A percentile compares a stretch with the other conserved stretches of the same genome.
phyloP scores from a whole-genome alignment of 2,797 vertebrate genomes.

The Darevskia nairensis region DNA sequence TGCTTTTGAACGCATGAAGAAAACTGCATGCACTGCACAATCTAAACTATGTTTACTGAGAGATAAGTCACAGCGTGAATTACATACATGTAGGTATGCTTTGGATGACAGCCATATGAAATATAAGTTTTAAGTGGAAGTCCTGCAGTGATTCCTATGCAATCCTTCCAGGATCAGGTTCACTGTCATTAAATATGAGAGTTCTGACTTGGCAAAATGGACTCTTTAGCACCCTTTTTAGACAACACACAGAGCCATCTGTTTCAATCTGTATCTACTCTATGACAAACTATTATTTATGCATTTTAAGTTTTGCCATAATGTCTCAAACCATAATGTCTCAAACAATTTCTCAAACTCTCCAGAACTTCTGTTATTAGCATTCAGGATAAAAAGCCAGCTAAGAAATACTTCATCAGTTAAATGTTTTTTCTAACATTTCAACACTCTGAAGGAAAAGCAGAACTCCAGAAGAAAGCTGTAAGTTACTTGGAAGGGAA shows the following conservation, averaged over 20 bases:
- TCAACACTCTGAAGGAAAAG: slow-evolving; percentile 21
- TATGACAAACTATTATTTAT: background rate
- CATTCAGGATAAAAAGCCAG: background rate
- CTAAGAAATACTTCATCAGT: background rate
- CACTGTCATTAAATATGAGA: background rate
- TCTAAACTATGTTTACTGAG: background rate
- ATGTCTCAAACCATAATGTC: too few species aligned
- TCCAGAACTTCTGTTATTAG: slow-evolving; percentile 26
- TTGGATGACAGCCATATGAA: background rate
- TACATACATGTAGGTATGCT: background rate
- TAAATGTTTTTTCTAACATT: background rate
- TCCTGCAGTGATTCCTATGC: background rate
- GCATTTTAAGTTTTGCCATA: background rate
- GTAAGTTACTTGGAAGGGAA: background rate
- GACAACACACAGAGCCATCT: background rate
- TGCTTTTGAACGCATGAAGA: background rate
- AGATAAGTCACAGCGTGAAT: background rate
- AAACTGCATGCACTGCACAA: background rate
- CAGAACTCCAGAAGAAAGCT: slow-evolving; percentile 26
- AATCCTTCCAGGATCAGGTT: background rate
- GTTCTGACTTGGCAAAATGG: background rate
- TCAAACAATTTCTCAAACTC: slow-evolving; percentile 22
- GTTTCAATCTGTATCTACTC: background rate
- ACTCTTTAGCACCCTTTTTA: background rate
- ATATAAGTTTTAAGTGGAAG: background rate